Evolutionary conservation across 1,140 invertebrate species (phyloP), one percentile per base, ranked within the genome.

Genomic region (Drosophila pallidifrons): DNA sequence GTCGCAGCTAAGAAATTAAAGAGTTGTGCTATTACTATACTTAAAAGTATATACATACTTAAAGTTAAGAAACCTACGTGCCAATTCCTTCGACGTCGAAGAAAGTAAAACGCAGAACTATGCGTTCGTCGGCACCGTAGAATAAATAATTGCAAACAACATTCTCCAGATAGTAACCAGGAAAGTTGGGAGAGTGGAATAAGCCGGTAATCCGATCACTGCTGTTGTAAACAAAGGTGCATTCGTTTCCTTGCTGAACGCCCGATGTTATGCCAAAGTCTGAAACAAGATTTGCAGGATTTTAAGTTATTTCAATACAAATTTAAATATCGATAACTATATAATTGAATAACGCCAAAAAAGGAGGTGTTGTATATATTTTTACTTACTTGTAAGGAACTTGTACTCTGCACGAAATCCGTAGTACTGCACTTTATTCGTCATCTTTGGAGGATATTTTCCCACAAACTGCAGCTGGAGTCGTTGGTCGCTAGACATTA

Each of bases 71-170:
- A 74, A 95, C 96, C 95, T 94, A 98, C 97, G 97, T 97, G 82
- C 95, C 93, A 55, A 98, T 96, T 65, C 98, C 98, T 93, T 98
- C 98, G 6, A 98, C 96, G 91, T 98, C 97, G 91, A 99, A 99
- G 92, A 96, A 97, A 25, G 95, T 95, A 89, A 99, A 99, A 79
- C 96, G 95, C 54, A 99, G 94, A 78, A 96, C 95, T 49, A 99
- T 96, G 77, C 96, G 95, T 90, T 99, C 97, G 60, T 95, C 95
- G 16, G 94, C 94, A 10, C 97, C 98, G 88, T 98, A 95, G 93
- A 99, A 99, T 92, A 98, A 97, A 92, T 98, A 99, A 93, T 99
- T 96, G 91, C 98, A 99, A 91, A 98, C 97, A 0, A 98, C 97
- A 91, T 98, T 96, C 70, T 97, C 94, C 0, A 98, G 97, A 93